phyloP scores from a whole-genome alignment of 2,888 invertebrate genomes.

The Caenorhabditis wallacei region DNA sequence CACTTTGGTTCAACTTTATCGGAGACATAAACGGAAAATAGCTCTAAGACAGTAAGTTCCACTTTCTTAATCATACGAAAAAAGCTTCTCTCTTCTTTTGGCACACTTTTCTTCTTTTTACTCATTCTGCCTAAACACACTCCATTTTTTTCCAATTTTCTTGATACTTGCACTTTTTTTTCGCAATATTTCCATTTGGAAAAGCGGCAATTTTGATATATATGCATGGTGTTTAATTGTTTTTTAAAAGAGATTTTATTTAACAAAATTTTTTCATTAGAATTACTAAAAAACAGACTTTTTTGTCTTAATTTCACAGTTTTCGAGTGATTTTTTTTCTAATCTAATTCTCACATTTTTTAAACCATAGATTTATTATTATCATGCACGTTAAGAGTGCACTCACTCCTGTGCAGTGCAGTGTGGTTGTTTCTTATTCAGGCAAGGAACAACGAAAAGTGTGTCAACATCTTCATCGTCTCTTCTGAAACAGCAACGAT shows the following conservation, averaged over 20 bases:
- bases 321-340: too few species aligned
- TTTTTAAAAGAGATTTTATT: constrained; percentile 11
- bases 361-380: neutral
- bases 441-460: constrained; percentile 74
- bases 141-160: constrained; percentile 16
- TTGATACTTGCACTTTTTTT: constrained; percentile 32
- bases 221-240: constrained; percentile 62
- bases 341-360: constrained; percentile 18
- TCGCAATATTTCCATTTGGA: constrained; percentile 1
- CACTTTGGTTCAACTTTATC: constrained; percentile 81
- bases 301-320: too few species aligned
- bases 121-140: constrained; percentile 44
- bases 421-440: constrained; percentile 67
- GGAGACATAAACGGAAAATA: constrained; percentile 81
- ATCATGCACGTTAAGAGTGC: constrained; percentile 55
- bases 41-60: constrained; percentile 80
- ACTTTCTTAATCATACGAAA: neutral
- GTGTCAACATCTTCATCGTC: constrained; percentile 68
- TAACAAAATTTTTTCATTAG: too few species aligned
- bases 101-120: constrained; percentile 42
- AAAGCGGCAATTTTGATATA: constrained; percentile 26
- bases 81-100: constrained; percentile 33
- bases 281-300: too few species aligned
- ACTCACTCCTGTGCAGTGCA: constrained; percentile 46
- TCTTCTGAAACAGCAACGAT: constrained; percentile 71